Base-by-base conservation (phyloP, 2,888 invertebrate species). In the Philaethria dido region DNA sequence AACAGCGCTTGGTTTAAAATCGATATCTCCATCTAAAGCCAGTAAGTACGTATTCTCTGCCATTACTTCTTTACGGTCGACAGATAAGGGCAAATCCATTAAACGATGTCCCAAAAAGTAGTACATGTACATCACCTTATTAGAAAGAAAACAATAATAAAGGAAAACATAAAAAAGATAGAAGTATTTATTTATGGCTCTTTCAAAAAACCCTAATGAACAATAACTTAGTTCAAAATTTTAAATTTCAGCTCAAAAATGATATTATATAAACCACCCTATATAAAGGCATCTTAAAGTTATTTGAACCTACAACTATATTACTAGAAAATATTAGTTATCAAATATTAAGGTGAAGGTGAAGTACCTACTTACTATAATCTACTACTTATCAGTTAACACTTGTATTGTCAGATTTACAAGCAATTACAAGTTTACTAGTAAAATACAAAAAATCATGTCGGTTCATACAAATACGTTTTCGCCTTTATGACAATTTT, bases 121-220 rank as follows among this genome's bases (percentile, higher is more conserved):
- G 87, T 98, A 98, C 98, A 98, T 98, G 87, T 98, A 98, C 98
- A 98, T 98, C 11, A 96, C 96, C 94, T 94, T 69, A 8, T 78
- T 74, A 64, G n/a, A n/a, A 61, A 45, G 25, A 14, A 14, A 9
- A 36, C 6, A 29, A 29, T 4, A 29, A 29, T 29, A 6, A 29
- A 29, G 29, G 29, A 29, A 29, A 29, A 29, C 29, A 6, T 29
- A 29, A 33, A 33, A 33, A 5, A 33, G 8, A 33, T 9, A 33
- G 3, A 25, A 25, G 33, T 9, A 33, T 33, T 33, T 33, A 33
- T 33, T 33, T 33, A 8, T 8, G 9, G 6, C 9, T 33, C 9
- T 29, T 8, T 33, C 8, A 8, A n/a, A n/a, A n/a, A n/a, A n/a
- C n/a, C n/a, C n/a, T n/a, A n/a, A n/a, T n/a, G n/a, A n/a, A n/a